These are phyloP conservation scores for Alligator mississippiensis DNA, from an alignment of 2,113 vertebrate species.

Conservation along the genomic window DNA sequence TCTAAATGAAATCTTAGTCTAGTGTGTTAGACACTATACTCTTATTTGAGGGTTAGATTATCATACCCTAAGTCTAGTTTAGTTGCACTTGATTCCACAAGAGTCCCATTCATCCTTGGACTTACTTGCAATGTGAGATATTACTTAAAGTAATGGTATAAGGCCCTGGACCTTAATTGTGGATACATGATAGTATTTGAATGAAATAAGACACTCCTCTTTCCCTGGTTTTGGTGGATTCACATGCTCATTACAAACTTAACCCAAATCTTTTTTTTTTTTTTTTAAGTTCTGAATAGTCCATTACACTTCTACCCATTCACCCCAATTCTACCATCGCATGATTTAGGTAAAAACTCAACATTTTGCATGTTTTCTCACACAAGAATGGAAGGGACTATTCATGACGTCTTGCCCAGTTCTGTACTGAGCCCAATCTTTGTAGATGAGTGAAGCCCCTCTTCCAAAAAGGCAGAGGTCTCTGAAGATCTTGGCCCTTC, in stretches of 20 bases:
- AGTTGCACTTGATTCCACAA: not conserved
- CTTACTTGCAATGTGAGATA: not conserved
- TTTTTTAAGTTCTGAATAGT: not conserved
- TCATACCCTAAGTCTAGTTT: not conserved
- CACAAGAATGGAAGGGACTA: too few relatives aligned
- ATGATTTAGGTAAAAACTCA: too few relatives aligned
- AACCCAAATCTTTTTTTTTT: not conserved
- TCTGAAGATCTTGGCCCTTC: too few relatives aligned
- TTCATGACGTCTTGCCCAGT: too few relatives aligned
- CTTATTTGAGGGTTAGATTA: not conserved
- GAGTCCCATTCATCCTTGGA: not conserved
- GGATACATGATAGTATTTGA: too few relatives aligned
- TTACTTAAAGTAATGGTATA: not conserved
- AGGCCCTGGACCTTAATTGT: not conserved
- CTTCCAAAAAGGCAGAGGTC: too few relatives aligned
- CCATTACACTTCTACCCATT: not conserved
- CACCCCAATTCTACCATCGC: too few relatives aligned
- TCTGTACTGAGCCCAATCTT: too few relatives aligned
- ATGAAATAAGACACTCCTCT: too few relatives aligned
- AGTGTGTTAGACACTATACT: not conserved
- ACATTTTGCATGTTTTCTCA: too few relatives aligned
- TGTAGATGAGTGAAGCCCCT: too few relatives aligned
- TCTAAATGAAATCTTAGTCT: not conserved
- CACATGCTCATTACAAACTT: not conserved
- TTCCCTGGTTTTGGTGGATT: not conserved